Conservation (phyloP, 2,113 vertebrate genomes). For the Dendropsophus ebraccatus region DNA sequence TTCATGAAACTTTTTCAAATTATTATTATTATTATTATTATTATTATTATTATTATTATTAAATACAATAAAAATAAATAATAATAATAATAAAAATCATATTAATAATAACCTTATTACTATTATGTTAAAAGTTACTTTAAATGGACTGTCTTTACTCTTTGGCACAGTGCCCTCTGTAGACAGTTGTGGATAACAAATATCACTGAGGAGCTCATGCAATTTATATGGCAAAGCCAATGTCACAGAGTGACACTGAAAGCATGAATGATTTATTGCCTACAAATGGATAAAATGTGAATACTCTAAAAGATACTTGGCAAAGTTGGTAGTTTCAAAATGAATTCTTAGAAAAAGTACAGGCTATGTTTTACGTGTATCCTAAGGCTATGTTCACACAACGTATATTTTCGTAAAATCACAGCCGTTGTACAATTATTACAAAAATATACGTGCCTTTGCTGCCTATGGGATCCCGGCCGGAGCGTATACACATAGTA, state of each 20-base stretch:
- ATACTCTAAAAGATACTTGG: background rate
- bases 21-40: too few species aligned
- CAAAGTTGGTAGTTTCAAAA: background rate
- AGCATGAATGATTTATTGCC: slow-evolving; percentile 30
- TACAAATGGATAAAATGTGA: background rate
- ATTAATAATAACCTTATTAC: too few species aligned
- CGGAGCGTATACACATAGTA: too few species aligned
- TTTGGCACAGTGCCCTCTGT: slow-evolving; percentile 15
- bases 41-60: too few species aligned
- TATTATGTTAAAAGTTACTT: too few species aligned
- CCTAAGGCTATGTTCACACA: too few species aligned
- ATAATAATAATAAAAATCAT: too few species aligned
- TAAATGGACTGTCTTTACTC: background rate
- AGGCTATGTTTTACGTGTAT: background rate
- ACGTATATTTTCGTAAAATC: too few species aligned
- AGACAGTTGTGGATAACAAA: background rate
- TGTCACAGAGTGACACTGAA: background rate
- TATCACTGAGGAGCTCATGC: background rate
- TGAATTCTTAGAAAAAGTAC: background rate
- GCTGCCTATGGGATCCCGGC: too few species aligned
- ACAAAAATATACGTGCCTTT: too few species aligned
- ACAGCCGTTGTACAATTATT: too few species aligned
- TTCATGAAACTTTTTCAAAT: background rate
- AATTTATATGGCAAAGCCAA: background rate
- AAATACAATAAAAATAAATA: too few species aligned